Percentiles rank a stretch among this genome's conserved stretches.
Conservation (phyloP, 2,888 invertebrate species). For the Phlogophora meticulosa region DNA sequence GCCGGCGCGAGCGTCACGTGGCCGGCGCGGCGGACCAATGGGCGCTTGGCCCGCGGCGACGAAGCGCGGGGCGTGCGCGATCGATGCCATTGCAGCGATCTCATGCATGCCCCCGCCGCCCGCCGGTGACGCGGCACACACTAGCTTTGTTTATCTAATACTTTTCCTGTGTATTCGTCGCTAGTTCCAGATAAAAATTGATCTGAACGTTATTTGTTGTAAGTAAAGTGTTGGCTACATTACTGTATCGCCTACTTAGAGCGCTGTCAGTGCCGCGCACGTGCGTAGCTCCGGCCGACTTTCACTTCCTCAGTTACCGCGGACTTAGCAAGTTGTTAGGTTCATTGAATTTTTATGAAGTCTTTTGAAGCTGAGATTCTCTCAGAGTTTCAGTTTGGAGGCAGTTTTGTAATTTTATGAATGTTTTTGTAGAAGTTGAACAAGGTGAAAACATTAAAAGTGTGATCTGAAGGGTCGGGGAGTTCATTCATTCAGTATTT, state of each 20-base stretch:
- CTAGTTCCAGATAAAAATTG: slow-evolving; percentile 46
- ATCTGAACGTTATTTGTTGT: slow-evolving; percentile 31
- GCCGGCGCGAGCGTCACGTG: slow-evolving; percentile 84
- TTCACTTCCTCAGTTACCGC: slow-evolving; percentile 78
- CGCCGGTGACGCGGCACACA: slow-evolving; percentile 79
- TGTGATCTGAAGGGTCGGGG: slow-evolving; percentile 30
- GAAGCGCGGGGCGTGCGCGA: slow-evolving; percentile 82
- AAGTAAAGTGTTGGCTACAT: slow-evolving; percentile 30
- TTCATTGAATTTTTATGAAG: slow-evolving; percentile 51
- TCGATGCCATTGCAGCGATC: slow-evolving; percentile 87
- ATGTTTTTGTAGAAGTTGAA: slow-evolving; percentile 19
- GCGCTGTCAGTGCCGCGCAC: slow-evolving; percentile 65
- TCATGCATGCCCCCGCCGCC: slow-evolving; percentile 81
- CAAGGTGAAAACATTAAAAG: slow-evolving; percentile 39
- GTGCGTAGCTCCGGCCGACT: slow-evolving; percentile 77
- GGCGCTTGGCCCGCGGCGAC: slow-evolving; percentile 74
- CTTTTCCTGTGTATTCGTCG: slow-evolving; percentile 68
- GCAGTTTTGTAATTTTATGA: slow-evolving; percentile 14
- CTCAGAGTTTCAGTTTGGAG: slow-evolving; percentile 1
- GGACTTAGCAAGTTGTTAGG: slow-evolving; percentile 58
- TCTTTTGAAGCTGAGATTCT: slow-evolving; percentile 22
- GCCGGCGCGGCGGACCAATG: slow-evolving; percentile 72
- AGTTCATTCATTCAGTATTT: slow-evolving; percentile 49
- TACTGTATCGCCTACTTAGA: slow-evolving; percentile 41
- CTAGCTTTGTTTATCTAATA: slow-evolving; percentile 81